Evolutionary conservation across 2,888 invertebrate genomes (phyloP).

Genomic region (Poecilobothrus nobilitatus): DNA sequence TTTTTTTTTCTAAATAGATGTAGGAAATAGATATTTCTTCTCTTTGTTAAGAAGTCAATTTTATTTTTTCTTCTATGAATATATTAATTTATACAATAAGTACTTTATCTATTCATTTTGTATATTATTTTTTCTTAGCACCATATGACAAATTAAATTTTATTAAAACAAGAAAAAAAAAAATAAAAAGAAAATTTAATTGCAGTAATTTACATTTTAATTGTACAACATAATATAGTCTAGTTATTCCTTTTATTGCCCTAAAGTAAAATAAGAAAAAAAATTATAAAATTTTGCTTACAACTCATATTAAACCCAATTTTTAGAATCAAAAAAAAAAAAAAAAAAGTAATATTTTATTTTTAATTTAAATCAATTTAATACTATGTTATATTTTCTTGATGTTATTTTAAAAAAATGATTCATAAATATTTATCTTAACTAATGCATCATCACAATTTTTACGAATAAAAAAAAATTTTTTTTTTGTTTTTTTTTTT

Average conservation of each 20-base stretch:
- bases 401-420: not conserved
- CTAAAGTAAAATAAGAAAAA: too few species aligned
- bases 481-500: too few species aligned
- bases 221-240: not conserved
- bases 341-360: not conserved
- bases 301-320: not conserved
- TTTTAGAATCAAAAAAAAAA: not conserved
- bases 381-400: not conserved
- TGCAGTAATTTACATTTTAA: not conserved
- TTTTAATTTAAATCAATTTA: not conserved
- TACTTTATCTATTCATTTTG: too few species aligned
- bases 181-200: not conserved
- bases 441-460: not conserved
- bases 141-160: not conserved
- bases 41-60: too few species aligned
- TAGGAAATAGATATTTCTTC: too few species aligned
- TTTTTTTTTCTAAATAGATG: too few species aligned
- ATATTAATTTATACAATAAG: too few species aligned
- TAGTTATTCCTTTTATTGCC: not conserved
- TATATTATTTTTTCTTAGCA: too few species aligned
- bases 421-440: conserved; percentile 1
- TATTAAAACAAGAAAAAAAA: not conserved
- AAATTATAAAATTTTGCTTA: not conserved
- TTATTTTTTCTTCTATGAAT: too few species aligned
- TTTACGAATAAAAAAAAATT: too few species aligned